These are phyloP conservation scores for Mesaphorura yosii DNA, from an alignment of 1,140 invertebrate genomes.

Conservation along the genomic window DNA sequence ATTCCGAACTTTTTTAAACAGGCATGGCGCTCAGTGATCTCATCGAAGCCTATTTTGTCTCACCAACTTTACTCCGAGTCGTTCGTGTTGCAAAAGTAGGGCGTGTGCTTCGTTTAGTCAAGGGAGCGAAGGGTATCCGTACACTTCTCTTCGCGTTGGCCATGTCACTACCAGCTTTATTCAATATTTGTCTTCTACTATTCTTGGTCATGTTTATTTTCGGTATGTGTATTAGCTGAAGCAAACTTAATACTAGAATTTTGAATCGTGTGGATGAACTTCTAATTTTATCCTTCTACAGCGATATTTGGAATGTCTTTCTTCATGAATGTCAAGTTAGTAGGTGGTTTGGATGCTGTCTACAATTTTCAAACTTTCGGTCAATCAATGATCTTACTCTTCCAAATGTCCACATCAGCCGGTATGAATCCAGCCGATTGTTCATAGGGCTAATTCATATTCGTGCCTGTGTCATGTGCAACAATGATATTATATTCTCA, in stretches of 20 bases:
- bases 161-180: slow-evolving; percentile 93
- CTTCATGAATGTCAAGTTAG: slow-evolving; percentile 91
- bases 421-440: slow-evolving; percentile 9
- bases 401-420: slow-evolving; percentile 50
- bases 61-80: slow-evolving; percentile 89
- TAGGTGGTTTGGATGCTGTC: slow-evolving; percentile 81
- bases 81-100: slow-evolving; percentile 96
- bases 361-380: slow-evolving; percentile 99
- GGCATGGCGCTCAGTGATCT: slow-evolving; percentile 89
- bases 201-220: slow-evolving; percentile 99
- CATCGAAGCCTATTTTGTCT: slow-evolving; percentile 95
- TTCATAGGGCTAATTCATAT: neutral
- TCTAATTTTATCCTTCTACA: no score
- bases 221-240: no score
- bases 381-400: slow-evolving; percentile 92
- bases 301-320: slow-evolving; percentile 96
- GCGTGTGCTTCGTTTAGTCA: slow-evolving; percentile 88
- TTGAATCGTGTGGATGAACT: neutral
- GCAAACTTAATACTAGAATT: slow-evolving; percentile 48
- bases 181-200: slow-evolving; percentile 95
- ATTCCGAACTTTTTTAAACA: slow-evolving; percentile 36
- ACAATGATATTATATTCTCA: slow-evolving; percentile 39
- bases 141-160: slow-evolving; percentile 93
- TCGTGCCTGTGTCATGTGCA: neutral
- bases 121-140: slow-evolving; percentile 93